These are phyloP conservation scores for Pristionchus entomophagus DNA, from an alignment of 2,888 invertebrate genomes.

Conservation along the genomic window DNA sequence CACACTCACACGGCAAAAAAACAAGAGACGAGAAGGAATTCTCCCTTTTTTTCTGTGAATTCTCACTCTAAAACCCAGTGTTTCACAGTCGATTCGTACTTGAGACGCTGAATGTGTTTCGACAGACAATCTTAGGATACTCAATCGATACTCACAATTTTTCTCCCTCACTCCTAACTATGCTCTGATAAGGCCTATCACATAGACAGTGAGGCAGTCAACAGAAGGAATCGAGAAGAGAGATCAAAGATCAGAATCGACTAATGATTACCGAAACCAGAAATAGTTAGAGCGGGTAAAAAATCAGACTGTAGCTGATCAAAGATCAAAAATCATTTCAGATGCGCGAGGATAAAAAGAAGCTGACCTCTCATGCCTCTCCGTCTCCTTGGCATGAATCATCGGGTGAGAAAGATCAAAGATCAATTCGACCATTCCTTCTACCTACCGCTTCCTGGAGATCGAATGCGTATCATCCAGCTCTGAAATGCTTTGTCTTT, in stretches of 20 bases:
- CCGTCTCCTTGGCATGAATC: constrained; percentile 41
- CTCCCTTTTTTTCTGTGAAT: too few species aligned
- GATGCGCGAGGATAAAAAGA: constrained; percentile 48
- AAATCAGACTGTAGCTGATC: too few species aligned
- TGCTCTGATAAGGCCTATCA: not conserved
- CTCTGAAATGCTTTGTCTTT: not conserved
- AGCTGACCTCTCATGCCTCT: constrained; percentile 9
- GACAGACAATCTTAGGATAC: too few species aligned
- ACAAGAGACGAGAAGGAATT: not conserved
- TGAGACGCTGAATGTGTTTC: not conserved
- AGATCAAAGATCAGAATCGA: not conserved
- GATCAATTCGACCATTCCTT: too few species aligned
- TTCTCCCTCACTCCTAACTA: not conserved
- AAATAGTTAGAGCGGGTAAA: too few species aligned
- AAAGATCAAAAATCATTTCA: constrained; percentile 33
- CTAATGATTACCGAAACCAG: too few species aligned
- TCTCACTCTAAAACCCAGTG: too few species aligned
- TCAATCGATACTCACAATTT: not conserved
- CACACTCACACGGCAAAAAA: not conserved
- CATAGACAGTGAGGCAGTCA: not conserved
- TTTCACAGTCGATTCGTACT: not conserved
- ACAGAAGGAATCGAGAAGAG: not conserved
- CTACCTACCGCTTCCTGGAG: constrained; percentile 2
- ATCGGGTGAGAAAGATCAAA: constrained; percentile 16
- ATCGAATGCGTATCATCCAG: not conserved